These are phyloP conservation scores for Philopotamus ludificatus DNA, from an alignment of 1,140 invertebrate species.

Conservation along the genomic window DNA sequence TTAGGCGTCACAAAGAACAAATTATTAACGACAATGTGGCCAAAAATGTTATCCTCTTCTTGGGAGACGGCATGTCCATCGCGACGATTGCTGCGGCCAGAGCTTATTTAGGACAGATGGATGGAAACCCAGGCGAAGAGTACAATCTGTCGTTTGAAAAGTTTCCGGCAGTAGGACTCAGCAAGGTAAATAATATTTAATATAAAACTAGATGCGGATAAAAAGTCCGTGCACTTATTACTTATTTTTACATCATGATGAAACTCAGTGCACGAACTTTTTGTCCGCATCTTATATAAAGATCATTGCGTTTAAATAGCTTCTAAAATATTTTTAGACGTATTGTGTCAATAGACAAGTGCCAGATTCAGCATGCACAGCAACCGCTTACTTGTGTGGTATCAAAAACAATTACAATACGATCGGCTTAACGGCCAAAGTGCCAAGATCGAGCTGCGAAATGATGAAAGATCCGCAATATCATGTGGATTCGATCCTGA, in stretches of 20 bases:
- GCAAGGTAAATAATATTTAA: constrained; percentile 54
- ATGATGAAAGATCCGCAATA: constrained; percentile 53
- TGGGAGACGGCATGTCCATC: constrained; percentile 81
- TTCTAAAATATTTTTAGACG: constrained; percentile 57
- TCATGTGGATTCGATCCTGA: constrained; percentile 64
- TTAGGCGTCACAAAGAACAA: constrained; percentile 50
- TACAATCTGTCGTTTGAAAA: constrained; percentile 69
- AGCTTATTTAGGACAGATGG: constrained; percentile 64
- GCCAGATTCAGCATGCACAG: constrained; percentile 75
- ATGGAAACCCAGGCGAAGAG: constrained; percentile 65
- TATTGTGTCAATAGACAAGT: constrained; percentile 75
- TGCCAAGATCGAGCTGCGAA: constrained; percentile 59
- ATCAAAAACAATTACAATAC: constrained; percentile 76
- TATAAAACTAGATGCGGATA: too few species aligned
- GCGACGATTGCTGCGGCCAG: constrained; percentile 71
- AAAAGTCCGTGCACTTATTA: too few species aligned
- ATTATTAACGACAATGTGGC: constrained; percentile 57
- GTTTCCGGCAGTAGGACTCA: constrained; percentile 71
- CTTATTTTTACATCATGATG: too few species aligned
- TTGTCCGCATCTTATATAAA: neutral
- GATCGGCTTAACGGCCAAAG: constrained; percentile 68
- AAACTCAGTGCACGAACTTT: neutral
- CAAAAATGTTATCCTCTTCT: constrained; percentile 74
- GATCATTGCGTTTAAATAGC: neutral
- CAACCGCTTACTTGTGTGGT: constrained; percentile 80